These are phyloP conservation scores for Baccha elongata DNA, from an alignment of 2,888 invertebrate species.

Conservation along the genomic window DNA sequence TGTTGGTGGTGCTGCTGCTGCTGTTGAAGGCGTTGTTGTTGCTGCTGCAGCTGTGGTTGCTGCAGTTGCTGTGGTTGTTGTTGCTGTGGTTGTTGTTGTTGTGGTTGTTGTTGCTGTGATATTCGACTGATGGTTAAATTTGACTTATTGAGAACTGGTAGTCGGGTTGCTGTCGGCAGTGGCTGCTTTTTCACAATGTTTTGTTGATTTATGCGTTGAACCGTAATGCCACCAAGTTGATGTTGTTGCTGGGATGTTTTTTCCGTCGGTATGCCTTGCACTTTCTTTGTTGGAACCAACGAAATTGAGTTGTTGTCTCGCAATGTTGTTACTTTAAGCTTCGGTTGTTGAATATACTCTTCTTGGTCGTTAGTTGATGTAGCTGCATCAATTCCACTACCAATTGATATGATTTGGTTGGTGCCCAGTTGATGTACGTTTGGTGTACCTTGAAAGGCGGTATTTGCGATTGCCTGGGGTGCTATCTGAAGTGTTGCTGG, in stretches of 20 bases:
- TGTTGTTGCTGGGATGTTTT: constrained; percentile 56
- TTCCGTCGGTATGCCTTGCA: constrained; percentile 75
- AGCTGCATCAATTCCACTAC: constrained; percentile 75
- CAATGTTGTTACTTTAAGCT: constrained; percentile 75
- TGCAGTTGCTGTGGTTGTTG: constrained; percentile 74
- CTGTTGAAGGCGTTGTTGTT: constrained; percentile 76
- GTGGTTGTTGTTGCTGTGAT: constrained; percentile 71
- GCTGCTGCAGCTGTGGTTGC: constrained; percentile 76
- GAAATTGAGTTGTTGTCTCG: constrained; percentile 74
- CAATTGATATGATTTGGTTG: constrained; percentile 67
- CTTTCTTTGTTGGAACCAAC: constrained; percentile 76
- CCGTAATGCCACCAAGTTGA: constrained; percentile 75
- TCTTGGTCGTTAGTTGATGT: constrained; percentile 76
- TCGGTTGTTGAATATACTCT: constrained; percentile 74
- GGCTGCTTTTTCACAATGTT: constrained; percentile 29
- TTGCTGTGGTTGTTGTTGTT: constrained; percentile 55
- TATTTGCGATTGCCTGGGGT: constrained; percentile 77
- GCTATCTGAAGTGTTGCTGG: constrained; percentile 81
- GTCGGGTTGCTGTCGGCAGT: constrained; percentile 54
- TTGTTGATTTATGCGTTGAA: constrained; percentile 76
- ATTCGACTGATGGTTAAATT: constrained; percentile 80
- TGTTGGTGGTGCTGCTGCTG: constrained; percentile 72
- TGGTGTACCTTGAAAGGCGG: constrained; percentile 75
- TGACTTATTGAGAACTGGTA: constrained; percentile 79
- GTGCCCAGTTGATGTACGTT: constrained; percentile 43